Conservation (phyloP, 1,140 invertebrate species). For the Luehdorfia chinensis region DNA sequence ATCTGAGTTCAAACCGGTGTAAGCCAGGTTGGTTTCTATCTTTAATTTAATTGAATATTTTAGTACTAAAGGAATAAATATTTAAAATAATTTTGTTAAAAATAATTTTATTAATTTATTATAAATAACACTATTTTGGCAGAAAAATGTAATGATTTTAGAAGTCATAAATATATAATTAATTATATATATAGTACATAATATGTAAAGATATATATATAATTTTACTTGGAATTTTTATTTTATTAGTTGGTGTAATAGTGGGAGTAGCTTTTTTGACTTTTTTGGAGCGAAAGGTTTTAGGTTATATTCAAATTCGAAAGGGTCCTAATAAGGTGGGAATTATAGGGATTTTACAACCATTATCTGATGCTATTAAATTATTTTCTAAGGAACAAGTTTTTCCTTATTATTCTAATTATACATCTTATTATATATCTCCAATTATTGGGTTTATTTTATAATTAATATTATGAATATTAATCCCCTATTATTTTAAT, state of each 20-base stretch:
- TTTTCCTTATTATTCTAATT: slow-evolving; percentile 73
- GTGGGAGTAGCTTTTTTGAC: slow-evolving; percentile 82
- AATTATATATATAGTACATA: slow-evolving; percentile 73
- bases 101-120: slow-evolving; percentile 57
- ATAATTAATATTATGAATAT: slow-evolving; percentile 75
- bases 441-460: slow-evolving; percentile 78
- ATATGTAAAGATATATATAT: slow-evolving; percentile 65
- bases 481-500: slow-evolving; percentile 71
- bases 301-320: slow-evolving; percentile 83
- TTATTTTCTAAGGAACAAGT: slow-evolving; percentile 80
- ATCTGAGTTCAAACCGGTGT: slow-evolving; percentile 80
- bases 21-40: slow-evolving; percentile 85
- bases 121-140: slow-evolving; percentile 77
- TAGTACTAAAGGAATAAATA: slow-evolving; percentile 82
- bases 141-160: slow-evolving; percentile 82
- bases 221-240: slow-evolving; percentile 64
- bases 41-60: slow-evolving; percentile 70
- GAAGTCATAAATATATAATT: slow-evolving; percentile 77
- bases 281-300: slow-evolving; percentile 82
- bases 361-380: slow-evolving; percentile 83
- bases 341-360: slow-evolving; percentile 79
- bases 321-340: slow-evolving; percentile 84
- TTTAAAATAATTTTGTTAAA: slow-evolving; percentile 51
- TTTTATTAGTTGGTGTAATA: slow-evolving; percentile 77
- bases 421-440: slow-evolving; percentile 77